Percentiles rank a stretch among this genome's conserved stretches.
phyloP scores from a whole-genome alignment of 2,888 invertebrate species.

The Stenodera caucasica region DNA sequence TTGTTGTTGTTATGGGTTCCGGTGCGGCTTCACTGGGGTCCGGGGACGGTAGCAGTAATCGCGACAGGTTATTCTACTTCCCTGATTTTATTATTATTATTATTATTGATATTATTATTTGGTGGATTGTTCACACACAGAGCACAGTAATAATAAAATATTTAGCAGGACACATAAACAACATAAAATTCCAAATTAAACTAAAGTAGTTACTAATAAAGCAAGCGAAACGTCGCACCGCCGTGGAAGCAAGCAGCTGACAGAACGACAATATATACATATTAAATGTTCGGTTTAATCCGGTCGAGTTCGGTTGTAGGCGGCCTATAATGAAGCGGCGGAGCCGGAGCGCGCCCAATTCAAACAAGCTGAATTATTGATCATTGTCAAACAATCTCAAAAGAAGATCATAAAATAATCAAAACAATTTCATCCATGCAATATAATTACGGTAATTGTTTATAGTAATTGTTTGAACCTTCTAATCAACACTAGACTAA shows the following conservation, averaged over 20 bases:
- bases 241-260: slow-evolving; percentile 73
- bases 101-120: too few relatives aligned
- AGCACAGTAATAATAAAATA: slow-evolving; percentile 16
- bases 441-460: background rate
- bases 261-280: slow-evolving; percentile 54
- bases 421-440: slow-evolving; percentile 3
- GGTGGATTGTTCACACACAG: too few relatives aligned
- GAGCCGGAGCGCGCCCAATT: slow-evolving; percentile 47
- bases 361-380: slow-evolving; percentile 53
- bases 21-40: slow-evolving; percentile 34
- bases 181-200: slow-evolving; percentile 51
- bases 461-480: background rate
- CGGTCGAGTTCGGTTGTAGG: slow-evolving; percentile 45
- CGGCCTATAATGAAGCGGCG: slow-evolving; percentile 42
- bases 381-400: slow-evolving; percentile 27
- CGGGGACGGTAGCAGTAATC: slow-evolving; percentile 36
- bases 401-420: slow-evolving; percentile 4
- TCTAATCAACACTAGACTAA: background rate
- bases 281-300: slow-evolving; percentile 47
- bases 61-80: background rate
- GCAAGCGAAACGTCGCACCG: slow-evolving; percentile 61
- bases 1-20: slow-evolving; percentile 40
- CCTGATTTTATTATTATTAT: too few relatives aligned
- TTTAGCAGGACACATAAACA: slow-evolving; percentile 56
- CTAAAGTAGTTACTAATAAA: slow-evolving; percentile 53